Percentiles rank a stretch among this genome's conserved stretches.
phyloP scores from a whole-genome alignment of 2,888 invertebrate genomes.

The Pseudococcus viburni region DNA sequence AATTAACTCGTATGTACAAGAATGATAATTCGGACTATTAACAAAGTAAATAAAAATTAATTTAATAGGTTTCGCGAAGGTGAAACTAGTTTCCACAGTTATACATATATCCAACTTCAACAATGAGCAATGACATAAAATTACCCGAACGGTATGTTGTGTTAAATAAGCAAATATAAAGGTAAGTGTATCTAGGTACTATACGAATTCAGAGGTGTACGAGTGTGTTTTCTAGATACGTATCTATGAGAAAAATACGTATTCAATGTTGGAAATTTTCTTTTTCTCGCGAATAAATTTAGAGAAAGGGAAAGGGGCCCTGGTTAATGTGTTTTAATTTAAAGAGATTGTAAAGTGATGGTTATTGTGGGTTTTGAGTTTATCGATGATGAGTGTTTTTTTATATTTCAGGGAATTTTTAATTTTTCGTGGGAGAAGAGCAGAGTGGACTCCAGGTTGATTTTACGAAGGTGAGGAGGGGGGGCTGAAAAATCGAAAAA shows the following conservation, averaged over 20 bases:
- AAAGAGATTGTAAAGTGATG: too few species aligned
- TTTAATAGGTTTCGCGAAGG: constrained; percentile 51
- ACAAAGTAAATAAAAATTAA: constrained; percentile 58
- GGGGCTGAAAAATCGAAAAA: too few species aligned
- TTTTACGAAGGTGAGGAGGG: too few species aligned
- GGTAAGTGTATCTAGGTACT: background rate
- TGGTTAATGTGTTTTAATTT: too few species aligned
- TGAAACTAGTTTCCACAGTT: constrained; percentile 54
- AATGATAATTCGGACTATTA: constrained; percentile 55
- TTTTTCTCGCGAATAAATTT: background rate
- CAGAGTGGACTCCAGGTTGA: too few species aligned
- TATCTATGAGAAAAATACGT: background rate
- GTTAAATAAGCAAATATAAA: constrained; percentile 19
- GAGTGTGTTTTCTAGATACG: background rate
- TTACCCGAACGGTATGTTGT: background rate
- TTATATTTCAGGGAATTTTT: too few species aligned
- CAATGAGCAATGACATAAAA: constrained; percentile 51
- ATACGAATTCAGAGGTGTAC: background rate
- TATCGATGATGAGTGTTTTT: too few species aligned
- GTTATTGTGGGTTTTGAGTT: too few species aligned
- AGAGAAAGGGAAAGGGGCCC: too few species aligned
- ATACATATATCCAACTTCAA: constrained; percentile 15
- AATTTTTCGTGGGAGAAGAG: too few species aligned
- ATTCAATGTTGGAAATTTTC: background rate
- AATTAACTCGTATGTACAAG: constrained; percentile 49